phyloP scores from a whole-genome alignment of 2,113 vertebrate genomes.

The Ochotona princeps region DNA sequence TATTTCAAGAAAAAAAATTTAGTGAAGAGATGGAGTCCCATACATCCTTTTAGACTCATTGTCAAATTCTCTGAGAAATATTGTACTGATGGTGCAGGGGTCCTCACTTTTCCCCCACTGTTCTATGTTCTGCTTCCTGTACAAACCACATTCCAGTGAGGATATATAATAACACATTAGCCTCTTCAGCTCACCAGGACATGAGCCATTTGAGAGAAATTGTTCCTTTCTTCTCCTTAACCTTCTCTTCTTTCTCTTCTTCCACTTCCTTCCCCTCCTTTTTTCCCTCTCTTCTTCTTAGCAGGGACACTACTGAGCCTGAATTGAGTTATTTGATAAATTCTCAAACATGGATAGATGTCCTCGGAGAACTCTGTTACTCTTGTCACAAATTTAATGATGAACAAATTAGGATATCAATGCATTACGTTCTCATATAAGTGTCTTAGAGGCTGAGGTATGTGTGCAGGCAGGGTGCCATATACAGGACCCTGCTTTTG shows the following conservation, averaged over 20 bases:
- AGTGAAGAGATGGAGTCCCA: not conserved
- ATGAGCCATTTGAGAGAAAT: not conserved
- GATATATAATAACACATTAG: not conserved
- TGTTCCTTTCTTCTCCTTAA: not conserved
- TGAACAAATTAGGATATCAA: not conserved
- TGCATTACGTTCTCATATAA: not conserved
- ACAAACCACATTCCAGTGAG: not conserved
- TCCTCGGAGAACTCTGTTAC: not conserved
- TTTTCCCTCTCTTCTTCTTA: no score
- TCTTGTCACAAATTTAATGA: not conserved
- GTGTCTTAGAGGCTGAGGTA: not conserved
- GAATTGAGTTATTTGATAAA: not conserved
- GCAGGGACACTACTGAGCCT: no score
- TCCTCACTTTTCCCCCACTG: not conserved
- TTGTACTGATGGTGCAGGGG: fast-evolving
- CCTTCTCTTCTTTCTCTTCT: not conserved
- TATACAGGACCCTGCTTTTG: not conserved
- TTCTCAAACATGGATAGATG: not conserved
- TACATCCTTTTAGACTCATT: not conserved
- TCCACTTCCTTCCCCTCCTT: no score
- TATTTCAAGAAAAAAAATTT: conserved; percentile 10
- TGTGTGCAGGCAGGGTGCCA: not conserved
- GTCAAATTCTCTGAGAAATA: not conserved
- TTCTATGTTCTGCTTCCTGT: not conserved
- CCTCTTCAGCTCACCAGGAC: not conserved